These are phyloP conservation scores for Australoheros facetus DNA, from an alignment of 2,797 vertebrate genomes.

Conservation along the genomic window DNA sequence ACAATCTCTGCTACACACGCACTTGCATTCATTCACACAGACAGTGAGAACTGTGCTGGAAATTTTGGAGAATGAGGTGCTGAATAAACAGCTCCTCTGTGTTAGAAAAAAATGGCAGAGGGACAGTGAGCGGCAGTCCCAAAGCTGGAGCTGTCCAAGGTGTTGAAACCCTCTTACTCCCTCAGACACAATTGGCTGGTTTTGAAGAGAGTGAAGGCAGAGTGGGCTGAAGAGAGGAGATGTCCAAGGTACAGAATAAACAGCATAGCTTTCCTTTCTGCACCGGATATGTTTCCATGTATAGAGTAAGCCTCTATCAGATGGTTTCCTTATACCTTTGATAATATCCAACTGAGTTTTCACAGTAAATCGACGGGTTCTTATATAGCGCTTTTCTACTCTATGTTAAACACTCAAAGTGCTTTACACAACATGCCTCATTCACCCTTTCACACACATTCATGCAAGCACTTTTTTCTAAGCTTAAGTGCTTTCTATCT, in stretches of 20 bases:
- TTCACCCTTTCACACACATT: too few relatives aligned
- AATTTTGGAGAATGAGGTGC: conserved; percentile 23
- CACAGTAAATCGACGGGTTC: neutral
- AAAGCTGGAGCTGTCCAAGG: conserved; percentile 50
- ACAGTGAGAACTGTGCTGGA: neutral
- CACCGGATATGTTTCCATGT: conserved; percentile 2
- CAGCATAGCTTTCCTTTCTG: conserved; percentile 22
- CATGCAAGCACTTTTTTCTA: too few relatives aligned
- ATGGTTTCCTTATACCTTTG: conserved; percentile 14
- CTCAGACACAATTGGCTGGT: conserved; percentile 23
- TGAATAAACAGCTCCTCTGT: conserved; percentile 45
- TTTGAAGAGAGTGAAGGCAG: conserved; percentile 4
- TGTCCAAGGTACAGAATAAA: conserved; percentile 49
- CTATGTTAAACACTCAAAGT: too few relatives aligned
- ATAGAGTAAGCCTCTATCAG: conserved; percentile 9
- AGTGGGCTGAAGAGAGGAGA: conserved; percentile 25
- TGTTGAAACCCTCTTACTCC: conserved; percentile 43
- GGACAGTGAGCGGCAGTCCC: neutral
- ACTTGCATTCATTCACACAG: conserved; percentile 4
- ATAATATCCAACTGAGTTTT: neutral
- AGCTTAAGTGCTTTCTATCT: too few relatives aligned
- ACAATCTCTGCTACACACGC: neutral
- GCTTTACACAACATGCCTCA: too few relatives aligned
- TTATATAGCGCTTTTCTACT: too few relatives aligned
- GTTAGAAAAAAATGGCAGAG: neutral